Base-by-base conservation (phyloP, 2,888 invertebrate species). In the Taphrorychus bicolor region DNA sequence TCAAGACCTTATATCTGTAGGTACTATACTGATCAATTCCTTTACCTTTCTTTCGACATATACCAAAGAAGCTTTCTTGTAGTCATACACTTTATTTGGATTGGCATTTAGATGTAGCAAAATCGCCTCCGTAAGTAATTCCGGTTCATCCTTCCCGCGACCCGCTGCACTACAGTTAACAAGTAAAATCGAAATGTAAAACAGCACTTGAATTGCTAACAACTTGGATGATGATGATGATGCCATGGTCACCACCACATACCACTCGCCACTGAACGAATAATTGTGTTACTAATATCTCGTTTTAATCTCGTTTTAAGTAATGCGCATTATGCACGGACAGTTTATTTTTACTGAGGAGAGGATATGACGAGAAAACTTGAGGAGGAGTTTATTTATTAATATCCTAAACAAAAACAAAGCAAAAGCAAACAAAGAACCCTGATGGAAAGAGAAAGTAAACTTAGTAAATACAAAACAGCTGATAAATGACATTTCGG, bases 21-120 rank as follows among this genome's bases (percentile, higher is more conserved):
- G n/a, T n/a, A n/a, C n/a, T n/a, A n/a, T n/a, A n/a, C n/a, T n/a
- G n/a, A n/a, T n/a, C n/a, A n/a, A n/a, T n/a, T n/a, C n/a, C n/a
- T n/a, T n/a, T 79, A 87, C 87, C 73, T 80, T 80, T 77, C 83
- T 81, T 69, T 83, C 82, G 76, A 83, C 82, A 79, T 78, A 82
- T 74, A 83, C 70, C 49, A 86, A 74, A 64, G 79, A 84, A 70
- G 84, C 84, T 71, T 84, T 83, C 18, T 71, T 72, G 73, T 84
- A 85, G 41, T 77, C 78, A 75, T 83, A 84, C 49, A 78, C 71
- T 66, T 83, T 83, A 72, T 83, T 80, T 51, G 84, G 83, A 70
- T 84, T 79, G 72, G 81, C 81, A 77, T 86, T 86, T 72, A 85
- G 81, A 77, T 83, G 82, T 32, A 83, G 76, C 69, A 86, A 74